Evolutionary conservation across 2,888 invertebrate genomes (phyloP).

Genomic region (Hirtodrosophila cameraria): DNA sequence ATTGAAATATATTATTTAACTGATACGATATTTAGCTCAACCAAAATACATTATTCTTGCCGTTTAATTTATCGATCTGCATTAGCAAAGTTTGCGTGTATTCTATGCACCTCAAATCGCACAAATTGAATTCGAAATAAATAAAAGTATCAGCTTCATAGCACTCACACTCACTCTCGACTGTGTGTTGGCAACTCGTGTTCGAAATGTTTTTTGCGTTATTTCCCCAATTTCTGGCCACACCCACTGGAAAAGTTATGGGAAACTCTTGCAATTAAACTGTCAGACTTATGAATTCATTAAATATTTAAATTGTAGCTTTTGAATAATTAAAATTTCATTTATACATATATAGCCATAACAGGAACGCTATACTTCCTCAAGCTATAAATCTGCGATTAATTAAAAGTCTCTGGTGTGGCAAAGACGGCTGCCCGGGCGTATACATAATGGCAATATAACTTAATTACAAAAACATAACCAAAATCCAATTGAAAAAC

Average conservation of each 20-base stretch:
- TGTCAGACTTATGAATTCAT: constrained; percentile 80
- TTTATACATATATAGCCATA: constrained; percentile 51
- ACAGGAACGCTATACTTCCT: constrained; percentile 16
- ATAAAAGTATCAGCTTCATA: constrained; percentile 48
- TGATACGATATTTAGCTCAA: too few relatives aligned
- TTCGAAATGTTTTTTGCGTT: constrained; percentile 8
- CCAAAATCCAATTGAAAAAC: constrained; percentile 63
- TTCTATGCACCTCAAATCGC: constrained; percentile 1
- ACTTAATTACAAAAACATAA: constrained; percentile 79
- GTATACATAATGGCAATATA: constrained; percentile 74
- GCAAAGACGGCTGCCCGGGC: constrained; percentile 23
- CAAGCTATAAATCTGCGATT: constrained; percentile 76
- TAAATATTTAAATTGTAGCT: constrained; percentile 79
- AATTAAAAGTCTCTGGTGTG: constrained; percentile 62
- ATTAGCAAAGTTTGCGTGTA: background rate
- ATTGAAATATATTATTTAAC: too few relatives aligned
- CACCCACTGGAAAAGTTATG: constrained; percentile 53
- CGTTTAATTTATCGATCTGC: constrained; percentile 11
- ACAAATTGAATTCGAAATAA: constrained; percentile 54
- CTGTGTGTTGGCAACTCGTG: constrained; percentile 1
- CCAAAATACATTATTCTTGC: too few relatives aligned
- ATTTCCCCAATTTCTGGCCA: too few relatives aligned
- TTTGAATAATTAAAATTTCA: constrained; percentile 80
- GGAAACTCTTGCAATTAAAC: constrained; percentile 77
- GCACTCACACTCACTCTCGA: background rate